Evolutionary conservation across 2,797 vertebrate species (phyloP).

Genomic region (Prunella strophiata): DNA sequence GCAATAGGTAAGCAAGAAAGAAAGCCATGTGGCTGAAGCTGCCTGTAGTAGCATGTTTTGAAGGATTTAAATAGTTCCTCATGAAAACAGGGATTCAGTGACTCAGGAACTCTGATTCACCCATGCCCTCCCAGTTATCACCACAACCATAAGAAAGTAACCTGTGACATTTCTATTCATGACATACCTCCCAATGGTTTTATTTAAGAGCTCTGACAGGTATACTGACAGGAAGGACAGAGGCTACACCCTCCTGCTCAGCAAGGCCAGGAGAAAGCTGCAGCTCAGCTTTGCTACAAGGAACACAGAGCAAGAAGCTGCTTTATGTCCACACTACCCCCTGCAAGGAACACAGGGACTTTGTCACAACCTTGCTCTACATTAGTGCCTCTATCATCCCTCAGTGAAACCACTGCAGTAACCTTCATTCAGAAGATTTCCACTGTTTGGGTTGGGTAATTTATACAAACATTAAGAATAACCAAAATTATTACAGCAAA

Average conservation of each 20-base stretch:
- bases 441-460: neutral
- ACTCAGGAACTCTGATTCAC: conserved; percentile 29
- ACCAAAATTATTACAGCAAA: neutral
- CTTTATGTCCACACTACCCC: neutral
- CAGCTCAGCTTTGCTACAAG: neutral
- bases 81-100: neutral
- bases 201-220: conserved; percentile 7
- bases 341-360: neutral
- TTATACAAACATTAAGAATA: neutral
- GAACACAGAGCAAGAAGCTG: neutral
- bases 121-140: neutral
- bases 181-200: neutral
- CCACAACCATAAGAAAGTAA: neutral
- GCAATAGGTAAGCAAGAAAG: neutral
- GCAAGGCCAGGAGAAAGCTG: conserved; percentile 4
- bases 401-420: neutral
- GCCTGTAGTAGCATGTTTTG: neutral
- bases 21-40: neutral
- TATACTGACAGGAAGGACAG: neutral
- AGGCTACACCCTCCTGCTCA: conserved; percentile 16
- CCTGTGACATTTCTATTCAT: neutral
- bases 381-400: neutral
- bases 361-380: neutral
- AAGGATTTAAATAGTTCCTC: neutral
- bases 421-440: neutral